Conservation (phyloP, 2,888 invertebrate genomes). For the Thumatha senex region DNA sequence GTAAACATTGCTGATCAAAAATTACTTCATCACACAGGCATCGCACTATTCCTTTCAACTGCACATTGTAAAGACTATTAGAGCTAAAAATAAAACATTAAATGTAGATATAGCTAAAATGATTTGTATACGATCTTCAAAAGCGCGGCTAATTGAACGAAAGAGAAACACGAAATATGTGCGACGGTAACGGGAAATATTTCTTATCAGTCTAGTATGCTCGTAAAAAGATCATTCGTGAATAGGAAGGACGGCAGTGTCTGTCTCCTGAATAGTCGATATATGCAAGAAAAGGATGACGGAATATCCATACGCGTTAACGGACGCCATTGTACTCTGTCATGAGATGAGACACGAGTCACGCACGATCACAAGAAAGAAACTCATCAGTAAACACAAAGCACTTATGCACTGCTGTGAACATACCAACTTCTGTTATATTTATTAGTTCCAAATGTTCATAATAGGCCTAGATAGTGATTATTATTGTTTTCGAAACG, state of each 20-base stretch:
- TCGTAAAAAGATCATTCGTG: slow-evolving; percentile 80
- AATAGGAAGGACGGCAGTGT: slow-evolving; percentile 52
- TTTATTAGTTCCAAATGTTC: slow-evolving; percentile 3
- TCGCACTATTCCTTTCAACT: slow-evolving; percentile 42
- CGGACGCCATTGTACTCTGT: slow-evolving; percentile 76
- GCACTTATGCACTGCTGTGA: slow-evolving; percentile 19
- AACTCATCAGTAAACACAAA: slow-evolving; percentile 3
- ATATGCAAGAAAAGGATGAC: slow-evolving; percentile 84
- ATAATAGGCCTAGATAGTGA: background rate
- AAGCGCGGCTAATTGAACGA: slow-evolving; percentile 75
- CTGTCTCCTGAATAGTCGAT: slow-evolving; percentile 78
- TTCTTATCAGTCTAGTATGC: slow-evolving; percentile 78
- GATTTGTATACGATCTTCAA: slow-evolving; percentile 44
- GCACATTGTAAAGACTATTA: slow-evolving; percentile 34
- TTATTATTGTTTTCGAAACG: slow-evolving; percentile 16
- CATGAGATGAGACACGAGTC: slow-evolving; percentile 47
- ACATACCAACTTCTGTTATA: slow-evolving; percentile 27
- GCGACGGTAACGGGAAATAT: slow-evolving; percentile 80
- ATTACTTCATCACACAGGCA: slow-evolving; percentile 38
- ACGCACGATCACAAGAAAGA: slow-evolving; percentile 18
- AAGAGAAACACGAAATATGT: slow-evolving; percentile 76
- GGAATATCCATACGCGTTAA: slow-evolving; percentile 74
- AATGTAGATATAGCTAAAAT: slow-evolving; percentile 22
- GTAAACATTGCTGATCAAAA: slow-evolving; percentile 79
- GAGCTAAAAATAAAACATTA: slow-evolving; percentile 40